These are phyloP conservation scores for Premnoplex brunnescens DNA, from an alignment of 2,797 vertebrate species.

Conservation along the genomic window DNA sequence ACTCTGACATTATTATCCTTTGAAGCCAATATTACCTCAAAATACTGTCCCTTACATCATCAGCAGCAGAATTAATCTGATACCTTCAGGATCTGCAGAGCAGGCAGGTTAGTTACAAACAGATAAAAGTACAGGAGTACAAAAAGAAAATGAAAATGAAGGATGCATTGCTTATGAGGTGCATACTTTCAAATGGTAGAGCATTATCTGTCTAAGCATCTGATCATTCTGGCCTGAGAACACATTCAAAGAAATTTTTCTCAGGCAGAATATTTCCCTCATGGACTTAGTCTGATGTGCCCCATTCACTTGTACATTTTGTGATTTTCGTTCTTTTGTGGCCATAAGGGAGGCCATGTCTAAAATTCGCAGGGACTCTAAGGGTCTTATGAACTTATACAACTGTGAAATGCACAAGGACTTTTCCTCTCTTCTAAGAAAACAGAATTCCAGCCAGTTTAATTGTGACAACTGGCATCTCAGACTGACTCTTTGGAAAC, in stretches of 20 bases:
- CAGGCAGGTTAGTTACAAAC: not conserved
- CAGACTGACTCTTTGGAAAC: not conserved
- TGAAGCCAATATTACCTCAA: not conserved
- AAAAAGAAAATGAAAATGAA: not conserved
- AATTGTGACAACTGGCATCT: not conserved
- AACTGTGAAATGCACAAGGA: not conserved
- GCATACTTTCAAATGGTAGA: not conserved
- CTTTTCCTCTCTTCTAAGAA: not conserved
- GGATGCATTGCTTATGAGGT: not conserved
- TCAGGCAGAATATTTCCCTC: not conserved
- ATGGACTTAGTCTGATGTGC: not conserved
- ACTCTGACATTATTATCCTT: not conserved
- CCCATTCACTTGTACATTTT: not conserved
- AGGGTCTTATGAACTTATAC: not conserved
- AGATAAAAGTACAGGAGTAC: not conserved
- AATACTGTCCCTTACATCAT: not conserved
- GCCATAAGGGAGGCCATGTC: not conserved
- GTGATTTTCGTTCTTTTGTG: not conserved
- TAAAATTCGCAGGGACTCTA: not conserved
- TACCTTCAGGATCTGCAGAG: not conserved
- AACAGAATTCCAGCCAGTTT: not conserved
- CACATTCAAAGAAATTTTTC: not conserved
- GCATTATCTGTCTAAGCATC: accelerated
- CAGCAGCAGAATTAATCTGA: not conserved
- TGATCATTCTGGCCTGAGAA: not conserved